Conservation (phyloP, 1,140 invertebrate genomes). For the Drosophila santomea region DNA sequence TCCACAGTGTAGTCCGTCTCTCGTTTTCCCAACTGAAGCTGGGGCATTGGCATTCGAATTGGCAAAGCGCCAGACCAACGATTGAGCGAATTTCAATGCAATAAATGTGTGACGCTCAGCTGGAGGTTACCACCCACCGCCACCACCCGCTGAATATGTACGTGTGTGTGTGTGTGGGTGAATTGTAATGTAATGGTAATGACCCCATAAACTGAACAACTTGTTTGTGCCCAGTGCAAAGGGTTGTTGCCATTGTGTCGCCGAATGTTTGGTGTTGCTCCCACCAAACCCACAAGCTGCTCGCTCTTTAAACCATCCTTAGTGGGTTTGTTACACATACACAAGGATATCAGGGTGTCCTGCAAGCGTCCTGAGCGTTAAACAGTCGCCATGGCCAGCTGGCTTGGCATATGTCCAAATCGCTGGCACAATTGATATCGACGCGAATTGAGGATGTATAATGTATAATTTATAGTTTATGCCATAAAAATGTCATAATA, state of each 20-base stretch:
- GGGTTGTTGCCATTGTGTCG: conserved; percentile 74
- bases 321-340: background rate
- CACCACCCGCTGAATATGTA: background rate
- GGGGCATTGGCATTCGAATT: conserved; percentile 45
- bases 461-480: too few species aligned
- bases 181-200: conserved; percentile 81
- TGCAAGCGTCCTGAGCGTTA: conserved; percentile 39
- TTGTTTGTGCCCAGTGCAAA: conserved; percentile 75
- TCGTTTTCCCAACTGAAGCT: conserved; percentile 20
- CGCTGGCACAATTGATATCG: conserved; percentile 37
- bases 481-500: too few species aligned
- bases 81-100: conserved; percentile 83
- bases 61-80: conserved; percentile 70
- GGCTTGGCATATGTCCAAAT: conserved; percentile 53
- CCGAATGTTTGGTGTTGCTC: conserved; percentile 39
- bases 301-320: background rate
- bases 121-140: conserved; percentile 31
- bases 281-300: conserved; percentile 6
- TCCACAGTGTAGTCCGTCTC: conserved; percentile 10
- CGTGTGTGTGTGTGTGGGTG: conserved; percentile 22
- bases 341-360: background rate
- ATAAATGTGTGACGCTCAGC: conserved; percentile 67
- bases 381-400: conserved; percentile 38
- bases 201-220: conserved; percentile 82
- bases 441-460: background rate